Evolutionary conservation across 2,888 invertebrate species (phyloP), one percentile per base, ranked within the genome.

Genomic region (Archips xylosteana): DNA sequence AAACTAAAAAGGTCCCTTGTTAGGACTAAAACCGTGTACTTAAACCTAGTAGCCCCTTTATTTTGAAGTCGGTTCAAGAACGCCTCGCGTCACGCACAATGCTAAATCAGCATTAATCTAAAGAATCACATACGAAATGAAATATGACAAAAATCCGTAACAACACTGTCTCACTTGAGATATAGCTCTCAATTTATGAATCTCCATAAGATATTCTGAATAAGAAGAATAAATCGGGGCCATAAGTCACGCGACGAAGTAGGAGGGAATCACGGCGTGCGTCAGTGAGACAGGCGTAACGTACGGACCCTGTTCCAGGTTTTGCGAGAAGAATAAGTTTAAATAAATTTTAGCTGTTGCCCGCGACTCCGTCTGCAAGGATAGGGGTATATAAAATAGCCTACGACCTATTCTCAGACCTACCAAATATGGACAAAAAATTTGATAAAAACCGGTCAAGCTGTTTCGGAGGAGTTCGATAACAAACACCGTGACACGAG

Each of bases 161-260:
- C 70, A 74, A 74, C 70, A 70, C 69, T 70, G 74, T 70, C 74
- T 64, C 74, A 60, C 49, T 65, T 70, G 74, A 74, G 74, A 74
- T 70, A 74, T 74, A 23, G 74, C 65, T 60, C 74, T 74, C 74
- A 70, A 74, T 74, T 74, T 74, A 74, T 74, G 74, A 74, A 74
- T 74, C 74, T 74, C 64, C 74, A 70, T 74, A 74, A 74, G 70
- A 74, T 74, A 74, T 74, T 74, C 74, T 70, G 74, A 74, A 70
- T 74, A 74, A 74, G 74, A 70, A 74, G 65, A 70, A 74, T 74
- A 74, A 74, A 74, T 74, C 70, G 74, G 49, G 36, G 69, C 45
- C 60, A 65, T 74, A 74, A 74, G 74, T 74, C 74, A 74, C 59
- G 59, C 51, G 66, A 23, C 62, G 70, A 65, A 60, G 68, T 68